Evolutionary conservation across 2,888 invertebrate species (phyloP), one percentile per base, ranked within the genome.

Genomic region (Ischnura elegans): DNA sequence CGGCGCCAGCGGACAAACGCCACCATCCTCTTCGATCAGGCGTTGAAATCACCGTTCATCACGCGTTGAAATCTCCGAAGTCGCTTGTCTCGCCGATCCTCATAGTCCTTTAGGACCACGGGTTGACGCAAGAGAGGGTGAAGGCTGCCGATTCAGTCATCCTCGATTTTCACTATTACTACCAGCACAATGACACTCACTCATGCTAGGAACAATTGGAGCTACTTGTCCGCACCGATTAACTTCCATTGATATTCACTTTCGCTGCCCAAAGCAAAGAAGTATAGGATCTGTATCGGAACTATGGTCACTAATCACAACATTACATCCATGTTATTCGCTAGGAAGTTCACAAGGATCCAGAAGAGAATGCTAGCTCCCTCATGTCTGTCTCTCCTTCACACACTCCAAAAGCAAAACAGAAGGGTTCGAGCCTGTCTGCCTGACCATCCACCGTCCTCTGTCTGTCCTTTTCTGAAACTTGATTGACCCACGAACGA

Each of bases 41-140:
- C 61, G 61, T 61, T 25, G 61, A 76, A 61, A 45, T 61, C 90
- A 90, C 61, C 66, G 61, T 43, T 5, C 13, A 43, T 90, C 90
- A 90, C 43, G 61, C 90, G 90, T 90, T 90, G n/a, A 90, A 90
- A 90, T 90, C 90, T 25, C 90, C 43, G 19, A 43, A 43, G 42
- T 42, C 21, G 86, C 29, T 43, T n/a, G 36, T 76, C 76, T 29
- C 29, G 36, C 13, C 13, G 8, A 36, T n/a, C 0, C 76, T 36
- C 76, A 76, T 76, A 16, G 76, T 76, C 29, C 36, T 76, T 13
- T 29, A 36, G 16, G 10, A 3, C 76, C 36, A n/a, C n/a, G n/a
- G 16, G 76, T 36, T 29, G 13, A 76, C 0, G 10, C 66, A 76
- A 36, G 13, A 13, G 36, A 76, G n/a, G n/a, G 6, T 25, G 36